These are phyloP conservation scores for Dendronephthya gigantea DNA, from an alignment of 64 coral and sea anemone genomes.

Conservation along the genomic window DNA sequence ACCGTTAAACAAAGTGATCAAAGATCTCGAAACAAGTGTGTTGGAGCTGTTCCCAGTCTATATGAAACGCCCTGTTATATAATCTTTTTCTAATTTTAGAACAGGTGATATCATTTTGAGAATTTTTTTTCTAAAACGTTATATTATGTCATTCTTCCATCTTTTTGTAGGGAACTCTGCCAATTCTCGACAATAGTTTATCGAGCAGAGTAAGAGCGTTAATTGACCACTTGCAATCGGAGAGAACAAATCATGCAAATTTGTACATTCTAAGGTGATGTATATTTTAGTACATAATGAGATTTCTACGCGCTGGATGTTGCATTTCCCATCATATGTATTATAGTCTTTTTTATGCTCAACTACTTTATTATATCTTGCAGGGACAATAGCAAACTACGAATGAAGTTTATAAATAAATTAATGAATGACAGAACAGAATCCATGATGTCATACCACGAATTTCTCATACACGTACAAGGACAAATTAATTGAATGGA, in stretches of 20 bases:
- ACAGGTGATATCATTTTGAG: neutral
- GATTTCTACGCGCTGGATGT: too few species aligned
- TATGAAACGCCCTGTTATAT: too few species aligned
- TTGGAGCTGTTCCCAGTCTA: too few species aligned
- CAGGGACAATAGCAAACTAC: constrained; percentile 66
- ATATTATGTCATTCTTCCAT: neutral
- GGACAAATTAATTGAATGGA: constrained; percentile 50
- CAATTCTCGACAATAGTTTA: constrained; percentile 61
- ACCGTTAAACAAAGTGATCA: too few species aligned
- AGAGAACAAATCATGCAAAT: constrained; percentile 69
- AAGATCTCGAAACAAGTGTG: too few species aligned
- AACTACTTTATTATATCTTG: neutral
- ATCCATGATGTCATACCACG: constrained; percentile 97
- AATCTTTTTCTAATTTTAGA: neutral
- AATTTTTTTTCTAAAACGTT: neutral
- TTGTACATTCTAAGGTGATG: constrained; percentile 69
- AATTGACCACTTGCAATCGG: constrained; percentile 68
- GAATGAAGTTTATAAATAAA: constrained; percentile 62
- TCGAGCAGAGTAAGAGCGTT: constrained; percentile 70
- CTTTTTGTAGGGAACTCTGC: constrained; percentile 56
- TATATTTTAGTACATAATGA: neutral
- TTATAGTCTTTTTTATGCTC: too few species aligned
- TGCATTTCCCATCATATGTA: too few species aligned
- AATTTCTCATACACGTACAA: constrained; percentile 81
- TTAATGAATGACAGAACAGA: constrained; percentile 86